Evolutionary conservation across 2,113 vertebrate species (phyloP), one percentile per base, ranked within the genome.

Genomic region (Boleophthalmus pectinirostris): DNA sequence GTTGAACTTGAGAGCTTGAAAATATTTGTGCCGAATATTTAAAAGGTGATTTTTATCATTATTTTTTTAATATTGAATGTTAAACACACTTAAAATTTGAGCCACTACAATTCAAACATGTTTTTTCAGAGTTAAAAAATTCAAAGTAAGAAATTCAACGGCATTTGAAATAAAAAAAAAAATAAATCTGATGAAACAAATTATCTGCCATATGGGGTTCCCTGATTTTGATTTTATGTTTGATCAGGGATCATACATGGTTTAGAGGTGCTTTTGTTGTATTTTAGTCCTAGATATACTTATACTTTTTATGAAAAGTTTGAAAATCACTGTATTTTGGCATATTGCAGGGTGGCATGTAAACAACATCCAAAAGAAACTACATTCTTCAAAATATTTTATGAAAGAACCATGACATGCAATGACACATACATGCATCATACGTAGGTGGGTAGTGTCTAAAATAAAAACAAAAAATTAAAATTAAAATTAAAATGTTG

Each of bases 271-370:
- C 56, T 15, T 24, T 58, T 58, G n/a, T 11, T 9, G 7, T 0
- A 20, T 11, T 54, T 58, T 58, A 24, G 23, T 56, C 9, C 8
- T 21, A 58, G 2, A 51, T 15, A 58, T 21, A 3, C n/a, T 21
- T 1, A 23, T 5, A 25, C 23, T 56, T 56, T n/a, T 3, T 10
- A 20, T 54, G 51, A n/a, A 58, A 15, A 58, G 56, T 58, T 58
- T 58, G 23, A 58, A 25, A 58, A 25, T 61, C 25, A 20, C 25
- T 67, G 16, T 12, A n/a, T 33, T 38, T n/a, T 61, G 20, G 78
- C 84, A 85, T 79, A 80, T 86, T 82, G 74, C 80, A 67, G 58
- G 72, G 78, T 90, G 66, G 69, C 74, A 79, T 77, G 83, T 80
- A 68, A 21, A 66, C 83, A 78, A 61, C 46, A 68, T 70, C 77